Evolutionary conservation across 1,140 invertebrate species (phyloP).

Genomic region (Atta colombica): DNA sequence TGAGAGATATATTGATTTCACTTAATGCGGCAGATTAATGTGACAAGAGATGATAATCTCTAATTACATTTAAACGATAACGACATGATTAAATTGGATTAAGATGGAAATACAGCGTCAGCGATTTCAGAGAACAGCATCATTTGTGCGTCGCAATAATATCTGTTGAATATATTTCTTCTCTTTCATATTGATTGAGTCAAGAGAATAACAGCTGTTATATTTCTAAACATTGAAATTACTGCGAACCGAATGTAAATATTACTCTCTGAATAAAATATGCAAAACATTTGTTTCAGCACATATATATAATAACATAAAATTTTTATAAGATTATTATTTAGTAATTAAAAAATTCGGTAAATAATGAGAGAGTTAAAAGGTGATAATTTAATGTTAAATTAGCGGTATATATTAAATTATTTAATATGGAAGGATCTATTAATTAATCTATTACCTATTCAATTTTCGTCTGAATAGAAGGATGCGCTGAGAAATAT

Average conservation of each 20-base stretch:
- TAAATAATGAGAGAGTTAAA: neutral
- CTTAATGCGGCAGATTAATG: neutral
- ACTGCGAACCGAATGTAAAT: neutral
- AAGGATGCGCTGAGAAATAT: constrained; percentile 89
- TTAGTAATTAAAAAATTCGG: neutral
- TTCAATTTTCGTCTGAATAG: constrained; percentile 82
- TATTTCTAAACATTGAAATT: neutral
- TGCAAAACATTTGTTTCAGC: no score
- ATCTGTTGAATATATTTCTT: constrained; percentile 6
- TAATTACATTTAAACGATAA: constrained; percentile 13
- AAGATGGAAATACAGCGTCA: neutral
- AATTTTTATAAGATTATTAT: no score
- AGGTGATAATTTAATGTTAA: neutral
- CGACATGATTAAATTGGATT: constrained; percentile 6
- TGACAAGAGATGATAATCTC: constrained; percentile 4
- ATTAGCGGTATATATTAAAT: neutral
- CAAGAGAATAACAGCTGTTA: neutral
- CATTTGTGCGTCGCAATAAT: neutral
- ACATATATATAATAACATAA: no score
- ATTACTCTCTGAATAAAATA: neutral
- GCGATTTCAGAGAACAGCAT: neutral
- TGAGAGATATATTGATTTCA: neutral
- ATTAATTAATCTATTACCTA: constrained; percentile 48
- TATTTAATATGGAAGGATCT: neutral
- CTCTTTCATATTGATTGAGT: neutral